phyloP scores from a whole-genome alignment of 2,797 vertebrate species.

The Dromococcyx pavoninus region DNA sequence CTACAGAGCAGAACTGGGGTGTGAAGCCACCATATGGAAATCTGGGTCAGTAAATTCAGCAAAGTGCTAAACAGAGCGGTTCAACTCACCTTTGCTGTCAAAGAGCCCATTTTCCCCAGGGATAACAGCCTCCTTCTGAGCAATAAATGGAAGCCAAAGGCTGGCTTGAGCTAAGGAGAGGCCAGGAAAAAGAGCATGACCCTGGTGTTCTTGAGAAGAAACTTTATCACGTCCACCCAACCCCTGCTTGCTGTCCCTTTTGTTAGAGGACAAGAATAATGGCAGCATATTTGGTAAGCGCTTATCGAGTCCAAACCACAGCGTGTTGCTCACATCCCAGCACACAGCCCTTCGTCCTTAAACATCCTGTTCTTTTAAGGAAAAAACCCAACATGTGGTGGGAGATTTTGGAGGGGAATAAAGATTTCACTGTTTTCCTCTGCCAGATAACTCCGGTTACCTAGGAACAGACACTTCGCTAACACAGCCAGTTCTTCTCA shows the following conservation, averaged over 20 bases:
- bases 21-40: not conserved
- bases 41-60: not conserved
- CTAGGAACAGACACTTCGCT: constrained; percentile 51
- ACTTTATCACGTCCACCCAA: not conserved
- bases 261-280: fast-evolving
- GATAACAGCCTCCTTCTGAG: not conserved
- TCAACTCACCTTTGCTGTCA: not conserved
- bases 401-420: not conserved
- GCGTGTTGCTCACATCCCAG: not conserved
- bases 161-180: fast-evolving
- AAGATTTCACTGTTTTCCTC: not conserved
- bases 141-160: not conserved
- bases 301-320: no score
- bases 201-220: not conserved
- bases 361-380: not conserved
- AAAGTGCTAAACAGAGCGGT: fast-evolving
- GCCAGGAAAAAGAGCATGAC: not conserved
- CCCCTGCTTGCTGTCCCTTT: not conserved
- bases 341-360: not conserved
- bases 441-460: constrained; percentile 1
- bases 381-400: not conserved
- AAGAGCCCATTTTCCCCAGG: not conserved
- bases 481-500: constrained; percentile 32
- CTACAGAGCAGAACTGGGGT: not conserved
- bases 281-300: not conserved